Percentiles rank a stretch among this genome's conserved stretches.
phyloP scores from a whole-genome alignment of 2,888 invertebrate species.

The Ctena decussata region DNA sequence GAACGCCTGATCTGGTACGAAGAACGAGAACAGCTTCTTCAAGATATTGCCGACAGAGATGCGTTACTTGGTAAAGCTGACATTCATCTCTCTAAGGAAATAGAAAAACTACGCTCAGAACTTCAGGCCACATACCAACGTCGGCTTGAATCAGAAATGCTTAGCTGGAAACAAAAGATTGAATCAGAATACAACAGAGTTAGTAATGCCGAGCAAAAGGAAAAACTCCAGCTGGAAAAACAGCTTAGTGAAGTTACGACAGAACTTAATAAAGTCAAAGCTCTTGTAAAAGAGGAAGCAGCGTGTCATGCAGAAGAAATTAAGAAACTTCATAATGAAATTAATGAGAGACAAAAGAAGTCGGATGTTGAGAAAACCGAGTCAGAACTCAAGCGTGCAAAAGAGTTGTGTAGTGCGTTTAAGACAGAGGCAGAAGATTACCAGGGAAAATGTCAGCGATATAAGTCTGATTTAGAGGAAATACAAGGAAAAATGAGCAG shows the following conservation, averaged over 20 bases:
- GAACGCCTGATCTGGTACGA: constrained; percentile 64
- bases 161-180: constrained; percentile 53
- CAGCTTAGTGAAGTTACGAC: constrained; percentile 63
- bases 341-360: constrained; percentile 39
- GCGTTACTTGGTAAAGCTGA: constrained; percentile 74
- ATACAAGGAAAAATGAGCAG: constrained; percentile 40
- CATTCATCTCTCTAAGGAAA: constrained; percentile 71
- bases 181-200: constrained; percentile 53
- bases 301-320: constrained; percentile 58
- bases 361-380: constrained; percentile 61
- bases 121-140: constrained; percentile 70
- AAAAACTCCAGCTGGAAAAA: constrained; percentile 61
- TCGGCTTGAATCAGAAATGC: constrained; percentile 66
- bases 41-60: constrained; percentile 70
- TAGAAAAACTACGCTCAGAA: constrained; percentile 68
- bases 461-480: constrained; percentile 46
- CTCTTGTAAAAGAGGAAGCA: constrained; percentile 43
- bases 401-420: constrained; percentile 56
- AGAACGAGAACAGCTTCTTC: constrained; percentile 59
- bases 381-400: constrained; percentile 56
- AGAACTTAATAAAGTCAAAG: constrained; percentile 64
- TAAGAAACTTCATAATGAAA: constrained; percentile 41
- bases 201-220: constrained; percentile 62
- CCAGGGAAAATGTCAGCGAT: constrained; percentile 55
- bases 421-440: constrained; percentile 62